Evolutionary conservation across 2,113 vertebrate genomes (phyloP).

Genomic region (Arothron firmamentum): DNA sequence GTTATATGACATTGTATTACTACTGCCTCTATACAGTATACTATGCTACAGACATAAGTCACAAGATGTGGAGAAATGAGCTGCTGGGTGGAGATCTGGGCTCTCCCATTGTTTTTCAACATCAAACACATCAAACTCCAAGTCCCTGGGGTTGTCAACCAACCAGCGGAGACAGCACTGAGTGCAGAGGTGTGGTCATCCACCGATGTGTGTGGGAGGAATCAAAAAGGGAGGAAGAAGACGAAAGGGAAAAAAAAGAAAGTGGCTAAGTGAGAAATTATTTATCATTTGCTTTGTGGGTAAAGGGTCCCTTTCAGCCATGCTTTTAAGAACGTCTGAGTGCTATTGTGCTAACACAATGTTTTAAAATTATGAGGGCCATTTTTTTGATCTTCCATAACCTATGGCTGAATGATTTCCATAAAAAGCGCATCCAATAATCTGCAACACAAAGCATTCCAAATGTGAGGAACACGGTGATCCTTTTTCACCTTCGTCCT

Average conservation of each 20-base stretch:
- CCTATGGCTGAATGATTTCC: background rate
- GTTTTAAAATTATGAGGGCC: no score
- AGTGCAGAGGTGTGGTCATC: constrained; percentile 8
- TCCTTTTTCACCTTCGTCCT: constrained; percentile 1
- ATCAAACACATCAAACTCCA: background rate
- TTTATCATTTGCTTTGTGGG: constrained; percentile 34
- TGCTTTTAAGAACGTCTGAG: background rate
- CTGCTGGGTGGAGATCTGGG: no score
- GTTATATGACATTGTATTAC: no score
- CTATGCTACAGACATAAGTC: no score
- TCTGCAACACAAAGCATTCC: background rate
- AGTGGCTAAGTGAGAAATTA: constrained; percentile 18
- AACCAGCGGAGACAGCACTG: background rate
- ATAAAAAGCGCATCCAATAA: background rate
- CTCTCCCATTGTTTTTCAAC: background rate
- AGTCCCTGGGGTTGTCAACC: constrained; percentile 6
- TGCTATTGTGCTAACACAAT: constrained; percentile 2
- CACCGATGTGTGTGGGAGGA: constrained; percentile 9
- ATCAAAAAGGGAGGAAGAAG: background rate
- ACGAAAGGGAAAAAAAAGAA: background rate
- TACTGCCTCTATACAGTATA: no score
- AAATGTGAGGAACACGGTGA: background rate
- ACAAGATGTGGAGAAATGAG: no score
- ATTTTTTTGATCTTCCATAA: no score
- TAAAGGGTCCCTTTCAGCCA: constrained; percentile 15